Evolutionary conservation across 2,888 invertebrate species (phyloP).

Genomic region (Dryococelus australis): DNA sequence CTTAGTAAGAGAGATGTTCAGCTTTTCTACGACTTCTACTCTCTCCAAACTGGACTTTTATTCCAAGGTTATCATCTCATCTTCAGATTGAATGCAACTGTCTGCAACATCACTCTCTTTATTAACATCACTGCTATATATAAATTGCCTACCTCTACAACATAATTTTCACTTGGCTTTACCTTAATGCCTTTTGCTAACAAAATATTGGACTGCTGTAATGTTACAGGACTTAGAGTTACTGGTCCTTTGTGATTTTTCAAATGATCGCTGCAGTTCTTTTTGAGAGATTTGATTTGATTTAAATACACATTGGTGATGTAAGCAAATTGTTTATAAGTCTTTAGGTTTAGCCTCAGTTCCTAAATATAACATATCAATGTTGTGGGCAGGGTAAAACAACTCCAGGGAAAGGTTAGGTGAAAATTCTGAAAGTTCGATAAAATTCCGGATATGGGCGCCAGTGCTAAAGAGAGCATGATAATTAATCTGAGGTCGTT

Average conservation of each 20-base stretch:
- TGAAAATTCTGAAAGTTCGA: too few species aligned
- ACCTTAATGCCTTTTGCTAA: too few species aligned
- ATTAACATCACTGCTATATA: slow-evolving; percentile 12
- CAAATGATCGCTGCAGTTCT: neutral
- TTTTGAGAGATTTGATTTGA: neutral
- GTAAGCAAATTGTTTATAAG: neutral
- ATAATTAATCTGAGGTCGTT: too few species aligned
- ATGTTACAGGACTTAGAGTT: slow-evolving; percentile 12
- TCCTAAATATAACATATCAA: neutral
- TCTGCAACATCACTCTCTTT: neutral
- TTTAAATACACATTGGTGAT: neutral
- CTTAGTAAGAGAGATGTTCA: too few species aligned
- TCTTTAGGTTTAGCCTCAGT: neutral
- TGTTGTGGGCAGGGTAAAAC: too few species aligned
- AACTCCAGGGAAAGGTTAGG: too few species aligned
- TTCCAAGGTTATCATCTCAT: neutral
- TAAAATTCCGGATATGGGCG: too few species aligned
- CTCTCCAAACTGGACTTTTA: too few species aligned
- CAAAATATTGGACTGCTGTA: neutral
- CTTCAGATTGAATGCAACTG: neutral
- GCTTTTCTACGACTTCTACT: too few species aligned
- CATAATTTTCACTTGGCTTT: slow-evolving; percentile 1
- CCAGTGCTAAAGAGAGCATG: too few species aligned
- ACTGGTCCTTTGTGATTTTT: neutral
- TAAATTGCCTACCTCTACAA: neutral